phyloP scores from a whole-genome alignment of 37 sponge, comb jelly and placozoan species.

The Hormiphora californensis region DNA sequence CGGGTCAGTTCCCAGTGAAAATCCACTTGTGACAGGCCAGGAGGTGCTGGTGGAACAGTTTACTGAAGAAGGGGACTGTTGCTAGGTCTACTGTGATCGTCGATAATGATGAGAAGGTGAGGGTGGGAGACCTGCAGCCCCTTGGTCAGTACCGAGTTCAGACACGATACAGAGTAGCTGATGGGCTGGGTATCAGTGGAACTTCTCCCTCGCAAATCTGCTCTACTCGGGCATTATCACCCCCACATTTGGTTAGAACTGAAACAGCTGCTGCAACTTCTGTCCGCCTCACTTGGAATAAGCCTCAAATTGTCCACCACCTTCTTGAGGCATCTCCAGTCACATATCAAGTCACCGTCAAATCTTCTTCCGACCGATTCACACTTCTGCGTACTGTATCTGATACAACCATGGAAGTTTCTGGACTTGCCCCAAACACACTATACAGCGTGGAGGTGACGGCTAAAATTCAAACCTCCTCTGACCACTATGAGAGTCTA shows the following conservation, averaged over 20 bases:
- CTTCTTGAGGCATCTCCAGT: neutral
- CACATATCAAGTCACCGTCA: neutral
- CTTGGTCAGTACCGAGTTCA: neutral
- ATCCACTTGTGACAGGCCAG: neutral
- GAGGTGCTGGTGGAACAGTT: slow-evolving; percentile 16
- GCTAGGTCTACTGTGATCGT: neutral
- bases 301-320: neutral
- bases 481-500: too few relatives aligned
- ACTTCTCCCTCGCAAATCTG: neutral
- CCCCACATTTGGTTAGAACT: neutral
- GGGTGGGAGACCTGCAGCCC: neutral
- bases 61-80: neutral
- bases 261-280: neutral
- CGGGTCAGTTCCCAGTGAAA: neutral
- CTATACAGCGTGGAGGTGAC: slow-evolving; percentile 1
- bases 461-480: too few relatives aligned
- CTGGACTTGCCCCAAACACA: neutral
- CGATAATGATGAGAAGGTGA: neutral
- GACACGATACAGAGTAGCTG: neutral
- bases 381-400: too few relatives aligned
- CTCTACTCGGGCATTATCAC: neutral
- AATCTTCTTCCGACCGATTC: too few relatives aligned
- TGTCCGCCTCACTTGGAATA: neutral
- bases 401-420: neutral
- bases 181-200: neutral